Conservation (phyloP, 2,113 vertebrate species). For the Gadus chalcogrammus region DNA sequence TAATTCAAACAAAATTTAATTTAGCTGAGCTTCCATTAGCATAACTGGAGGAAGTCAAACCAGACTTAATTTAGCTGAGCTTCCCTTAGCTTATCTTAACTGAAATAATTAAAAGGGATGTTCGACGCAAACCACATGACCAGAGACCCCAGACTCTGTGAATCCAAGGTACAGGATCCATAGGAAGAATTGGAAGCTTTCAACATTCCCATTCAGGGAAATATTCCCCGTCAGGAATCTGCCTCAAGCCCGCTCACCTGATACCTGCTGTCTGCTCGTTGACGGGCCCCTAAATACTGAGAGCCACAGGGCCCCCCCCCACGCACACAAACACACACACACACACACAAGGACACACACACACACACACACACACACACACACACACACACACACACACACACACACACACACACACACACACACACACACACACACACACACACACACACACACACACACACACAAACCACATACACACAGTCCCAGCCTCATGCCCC, state of each 20-base stretch:
- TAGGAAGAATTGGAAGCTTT: slow-evolving; percentile 30
- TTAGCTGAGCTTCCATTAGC: too few species aligned
- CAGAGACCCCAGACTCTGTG: neutral
- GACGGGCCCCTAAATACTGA: slow-evolving; percentile 34
- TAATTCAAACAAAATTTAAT: too few species aligned
- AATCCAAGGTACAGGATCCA: slow-evolving; percentile 2
- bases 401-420: neutral
- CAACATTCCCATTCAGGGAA: slow-evolving; percentile 43
- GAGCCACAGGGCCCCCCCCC: slow-evolving; percentile 21
- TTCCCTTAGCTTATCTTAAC: too few species aligned
- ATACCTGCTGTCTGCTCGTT: slow-evolving; percentile 48
- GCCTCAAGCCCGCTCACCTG: slow-evolving; percentile 45
- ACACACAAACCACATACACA: too few species aligned
- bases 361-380: neutral
- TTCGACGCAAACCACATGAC: too few species aligned
- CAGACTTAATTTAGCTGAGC: too few species aligned
- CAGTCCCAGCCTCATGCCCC: too few species aligned
- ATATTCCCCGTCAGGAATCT: slow-evolving; percentile 43
- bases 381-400: neutral
- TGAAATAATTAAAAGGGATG: too few species aligned
- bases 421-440: neutral
- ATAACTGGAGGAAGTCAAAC: too few species aligned
- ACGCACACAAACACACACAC: neutral
- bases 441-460: neutral
- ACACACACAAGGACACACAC: neutral